Base-by-base conservation (phyloP, 2,113 vertebrate species). In the Toxotes chatareus region DNA sequence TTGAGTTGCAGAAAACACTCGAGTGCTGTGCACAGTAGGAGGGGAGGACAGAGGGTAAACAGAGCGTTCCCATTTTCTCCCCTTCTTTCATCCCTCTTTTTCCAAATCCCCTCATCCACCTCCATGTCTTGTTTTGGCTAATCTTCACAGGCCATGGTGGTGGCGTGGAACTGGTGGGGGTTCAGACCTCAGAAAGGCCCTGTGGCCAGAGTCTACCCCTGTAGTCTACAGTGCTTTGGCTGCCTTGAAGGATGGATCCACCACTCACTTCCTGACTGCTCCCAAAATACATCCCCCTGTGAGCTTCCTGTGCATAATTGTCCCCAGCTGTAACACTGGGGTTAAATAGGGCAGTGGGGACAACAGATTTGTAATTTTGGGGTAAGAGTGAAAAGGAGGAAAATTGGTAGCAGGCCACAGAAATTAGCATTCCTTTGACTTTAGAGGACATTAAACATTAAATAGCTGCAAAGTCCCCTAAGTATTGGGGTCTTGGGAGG, bases 341-440 rank as follows among this genome's bases (percentile, higher is more conserved):
- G 89, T 85, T 91, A 93, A 95, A 94, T 90, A 61, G 89, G 90
- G 84, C 93, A 92, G n/a, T 87, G 82, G 93, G 93, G 94, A 95
- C 90, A 91, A 88, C 88, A 92, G 82, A 93, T 96, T 94, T 94
- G 93, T 95, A 95, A 93, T 94, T 94, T 92, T 80, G 81, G 91
- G 91, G 87, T 82, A 61, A 85, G 86, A 91, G 88, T 92, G 77
- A 93, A 94, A 90, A 82, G 83, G 80, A 80, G 59, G 89, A 87
- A 93, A 95, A 95, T 93, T 94, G 94, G 93, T 95, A 92, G 90
- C 93, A 95, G 93, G 89, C 93, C 89, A 86, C 82, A 89, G 68
- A 94, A 95, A 95, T 95, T 95, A 94, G 91, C 93, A 94, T 95
- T 95, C 92, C 91, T 95, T 92, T 88, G 88, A 89, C 89, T 91